phyloP scores from a whole-genome alignment of 2,797 vertebrate species.

The Myoxocephalus aenaeus region DNA sequence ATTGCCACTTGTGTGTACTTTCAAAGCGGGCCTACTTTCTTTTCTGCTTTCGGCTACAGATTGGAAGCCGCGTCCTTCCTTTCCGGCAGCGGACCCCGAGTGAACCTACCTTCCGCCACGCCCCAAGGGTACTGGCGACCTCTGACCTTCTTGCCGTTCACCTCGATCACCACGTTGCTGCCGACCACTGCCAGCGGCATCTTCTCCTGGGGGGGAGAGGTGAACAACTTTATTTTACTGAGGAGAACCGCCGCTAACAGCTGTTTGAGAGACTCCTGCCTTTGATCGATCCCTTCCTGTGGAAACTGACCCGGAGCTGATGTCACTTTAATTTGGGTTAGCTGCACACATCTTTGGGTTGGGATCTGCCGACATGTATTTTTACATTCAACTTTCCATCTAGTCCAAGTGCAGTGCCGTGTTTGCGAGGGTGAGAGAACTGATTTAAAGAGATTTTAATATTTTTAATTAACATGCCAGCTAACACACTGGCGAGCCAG shows the following conservation, averaged over 20 bases:
- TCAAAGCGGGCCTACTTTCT: not conserved
- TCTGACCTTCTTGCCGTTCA: conserved; percentile 88
- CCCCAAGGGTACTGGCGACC: conserved; percentile 89
- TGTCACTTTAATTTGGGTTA: not conserved
- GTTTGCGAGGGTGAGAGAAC: no score
- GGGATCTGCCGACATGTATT: not conserved
- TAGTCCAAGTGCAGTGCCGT: no score
- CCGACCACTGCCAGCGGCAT: conserved; percentile 88
- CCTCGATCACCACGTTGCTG: conserved; percentile 87
- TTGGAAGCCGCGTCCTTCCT: not conserved
- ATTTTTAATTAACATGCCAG: no score
- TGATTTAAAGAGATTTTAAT: no score
- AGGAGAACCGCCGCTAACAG: not conserved
- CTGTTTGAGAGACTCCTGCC: not conserved
- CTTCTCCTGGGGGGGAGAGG: conserved; percentile 75
- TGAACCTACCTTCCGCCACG: conserved; percentile 85
- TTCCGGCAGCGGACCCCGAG: not conserved
- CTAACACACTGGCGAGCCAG: not conserved
- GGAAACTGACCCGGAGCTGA: not conserved
- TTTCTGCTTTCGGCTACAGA: not conserved
- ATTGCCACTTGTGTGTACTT: not conserved
- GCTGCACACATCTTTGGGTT: not conserved
- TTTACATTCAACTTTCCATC: not conserved
- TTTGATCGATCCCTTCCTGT: not conserved
- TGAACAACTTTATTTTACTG: not conserved